Percentiles rank a stretch among this genome's conserved stretches.
phyloP scores from a whole-genome alignment of 2,888 invertebrate species.

The Philereme vetulata region DNA sequence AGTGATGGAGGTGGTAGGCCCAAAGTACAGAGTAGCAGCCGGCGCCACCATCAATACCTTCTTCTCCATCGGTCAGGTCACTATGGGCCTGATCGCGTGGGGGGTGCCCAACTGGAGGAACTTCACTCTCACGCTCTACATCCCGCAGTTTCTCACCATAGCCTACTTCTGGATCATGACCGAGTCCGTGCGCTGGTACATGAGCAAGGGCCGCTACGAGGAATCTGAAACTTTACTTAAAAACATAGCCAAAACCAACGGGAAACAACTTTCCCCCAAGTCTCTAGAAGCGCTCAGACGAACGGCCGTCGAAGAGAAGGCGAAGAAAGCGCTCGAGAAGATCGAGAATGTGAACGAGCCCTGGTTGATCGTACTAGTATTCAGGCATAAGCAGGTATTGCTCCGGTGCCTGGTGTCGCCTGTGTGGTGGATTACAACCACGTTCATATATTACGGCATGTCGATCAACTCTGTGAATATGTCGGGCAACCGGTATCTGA shows the following conservation, averaged over 20 bases:
- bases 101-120: slow-evolving; percentile 86
- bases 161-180: slow-evolving; percentile 86
- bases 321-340: slow-evolving; percentile 24
- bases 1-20: slow-evolving; percentile 90
- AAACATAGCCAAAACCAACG: slow-evolving; percentile 85
- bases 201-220: slow-evolving; percentile 86
- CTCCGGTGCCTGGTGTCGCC: slow-evolving; percentile 57
- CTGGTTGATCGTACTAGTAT: slow-evolving; percentile 57
- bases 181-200: slow-evolving; percentile 90
- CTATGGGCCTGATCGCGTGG: slow-evolving; percentile 87
- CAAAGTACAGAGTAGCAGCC: slow-evolving; percentile 86
- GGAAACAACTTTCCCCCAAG: slow-evolving; percentile 56
- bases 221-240: slow-evolving; percentile 85
- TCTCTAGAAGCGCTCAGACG: slow-evolving; percentile 52
- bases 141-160: slow-evolving; percentile 86
- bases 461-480: slow-evolving; percentile 86
- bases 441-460: slow-evolving; percentile 87
- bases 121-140: slow-evolving; percentile 86
- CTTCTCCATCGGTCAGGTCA: slow-evolving; percentile 87
- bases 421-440: slow-evolving; percentile 86
- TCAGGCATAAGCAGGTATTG: slow-evolving; percentile 52
- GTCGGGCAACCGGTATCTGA: slow-evolving; percentile 85
- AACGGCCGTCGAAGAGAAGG: slow-evolving; percentile 51
- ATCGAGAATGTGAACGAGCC: slow-evolving; percentile 43
- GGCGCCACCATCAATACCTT: slow-evolving; percentile 87